phyloP scores from a whole-genome alignment of 1,140 invertebrate genomes.

The Bombus sibiricus region DNA sequence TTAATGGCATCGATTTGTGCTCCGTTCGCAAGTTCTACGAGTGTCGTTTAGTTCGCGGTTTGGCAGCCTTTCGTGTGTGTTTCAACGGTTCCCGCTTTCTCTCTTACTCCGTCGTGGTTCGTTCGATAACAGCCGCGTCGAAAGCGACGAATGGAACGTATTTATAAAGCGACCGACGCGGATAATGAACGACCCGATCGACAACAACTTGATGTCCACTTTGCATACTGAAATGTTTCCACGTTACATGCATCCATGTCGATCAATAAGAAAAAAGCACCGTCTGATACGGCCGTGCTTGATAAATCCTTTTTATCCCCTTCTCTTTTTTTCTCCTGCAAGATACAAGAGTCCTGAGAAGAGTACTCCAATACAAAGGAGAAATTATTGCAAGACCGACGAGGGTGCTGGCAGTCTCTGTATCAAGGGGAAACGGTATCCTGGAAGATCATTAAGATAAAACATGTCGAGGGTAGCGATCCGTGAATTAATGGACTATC shows the following conservation, averaged over 20 bases:
- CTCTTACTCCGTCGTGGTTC: neutral
- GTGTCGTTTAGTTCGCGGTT: conserved; percentile 38
- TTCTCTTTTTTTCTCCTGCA: neutral
- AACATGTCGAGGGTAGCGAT: conserved; percentile 5
- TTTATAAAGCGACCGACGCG: conserved; percentile 27
- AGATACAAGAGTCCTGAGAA: conserved; percentile 5
- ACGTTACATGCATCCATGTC: no score
- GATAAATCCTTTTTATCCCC: conserved; percentile 32
- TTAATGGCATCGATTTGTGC: conserved; percentile 36
- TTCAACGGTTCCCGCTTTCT: neutral
- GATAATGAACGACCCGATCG: conserved; percentile 34
- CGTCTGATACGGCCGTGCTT: conserved; percentile 1
- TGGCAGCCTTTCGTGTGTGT: conserved; percentile 27
- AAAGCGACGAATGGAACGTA: neutral
- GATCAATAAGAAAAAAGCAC: conserved; percentile 5
- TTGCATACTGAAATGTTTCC: conserved; percentile 20
- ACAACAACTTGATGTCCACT: conserved; percentile 24
- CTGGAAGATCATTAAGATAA: conserved; percentile 46
- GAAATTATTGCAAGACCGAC: conserved; percentile 1
- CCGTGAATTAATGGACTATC: conserved; percentile 12
- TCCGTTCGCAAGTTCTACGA: conserved; percentile 20
- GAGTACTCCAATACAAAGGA: conserved; percentile 6
- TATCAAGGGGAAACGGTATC: neutral
- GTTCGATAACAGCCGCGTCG: conserved; percentile 10
- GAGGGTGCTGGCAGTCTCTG: neutral